Evolutionary conservation across 2,113 vertebrate genomes (phyloP).

Genomic region (Cisticola juncidis): DNA sequence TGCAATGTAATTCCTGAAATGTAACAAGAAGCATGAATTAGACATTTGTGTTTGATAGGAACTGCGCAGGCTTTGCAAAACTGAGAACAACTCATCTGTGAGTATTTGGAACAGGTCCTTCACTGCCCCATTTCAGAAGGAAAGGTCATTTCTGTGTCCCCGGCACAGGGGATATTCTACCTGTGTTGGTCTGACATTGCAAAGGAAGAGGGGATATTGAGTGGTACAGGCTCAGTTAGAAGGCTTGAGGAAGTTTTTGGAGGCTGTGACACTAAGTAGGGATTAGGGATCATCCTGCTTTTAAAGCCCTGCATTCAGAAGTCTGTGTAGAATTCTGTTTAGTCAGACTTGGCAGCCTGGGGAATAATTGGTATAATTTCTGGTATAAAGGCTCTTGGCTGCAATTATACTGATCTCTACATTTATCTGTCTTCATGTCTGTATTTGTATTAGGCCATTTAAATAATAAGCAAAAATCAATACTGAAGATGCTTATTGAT

Average conservation of each 20-base stretch:
- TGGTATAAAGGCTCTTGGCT: background rate
- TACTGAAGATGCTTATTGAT: slow-evolving; percentile 11
- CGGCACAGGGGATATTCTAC: background rate
- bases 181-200: background rate
- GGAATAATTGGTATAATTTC: background rate
- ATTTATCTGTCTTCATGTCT: slow-evolving; percentile 4
- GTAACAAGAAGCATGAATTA: background rate
- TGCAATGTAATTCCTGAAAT: background rate
- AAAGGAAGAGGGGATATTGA: background rate
- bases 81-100: background rate
- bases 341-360: background rate
- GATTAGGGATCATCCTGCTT: background rate
- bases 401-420: background rate
- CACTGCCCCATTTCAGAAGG: background rate
- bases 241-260: background rate
- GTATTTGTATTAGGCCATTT: background rate
- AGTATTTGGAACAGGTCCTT: background rate
- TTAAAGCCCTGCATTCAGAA: background rate
- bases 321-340: background rate
- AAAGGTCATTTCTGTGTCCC: background rate
- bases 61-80: background rate
- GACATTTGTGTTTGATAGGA: background rate
- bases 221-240: background rate
- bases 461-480: slow-evolving; percentile 42
- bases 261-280: background rate